Evolutionary conservation across 2,797 vertebrate species (phyloP).

Genomic region (Spheniscus humboldti): DNA sequence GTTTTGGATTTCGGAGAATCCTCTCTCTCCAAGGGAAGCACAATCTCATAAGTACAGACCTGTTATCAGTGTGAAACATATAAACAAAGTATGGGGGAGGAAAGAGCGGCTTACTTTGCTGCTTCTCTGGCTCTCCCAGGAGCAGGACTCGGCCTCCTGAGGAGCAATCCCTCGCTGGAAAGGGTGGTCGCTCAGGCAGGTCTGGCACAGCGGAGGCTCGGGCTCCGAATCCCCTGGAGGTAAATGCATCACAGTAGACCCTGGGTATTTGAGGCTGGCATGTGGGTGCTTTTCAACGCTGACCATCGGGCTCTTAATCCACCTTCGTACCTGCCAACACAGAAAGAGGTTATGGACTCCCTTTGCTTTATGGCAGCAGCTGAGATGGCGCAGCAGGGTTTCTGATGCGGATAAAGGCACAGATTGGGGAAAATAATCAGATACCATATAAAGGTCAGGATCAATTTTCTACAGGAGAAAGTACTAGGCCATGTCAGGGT

Average conservation of each 20-base stretch:
- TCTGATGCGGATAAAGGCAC: neutral
- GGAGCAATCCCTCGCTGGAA: conserved; percentile 60
- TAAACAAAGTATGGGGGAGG: neutral
- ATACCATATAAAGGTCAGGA: neutral
- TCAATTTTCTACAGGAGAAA: neutral
- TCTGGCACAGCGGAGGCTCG: conserved; percentile 69
- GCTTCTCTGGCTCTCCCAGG: conserved; percentile 70
- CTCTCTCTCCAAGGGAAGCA: neutral
- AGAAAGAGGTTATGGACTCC: neutral
- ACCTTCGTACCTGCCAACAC: conserved; percentile 85
- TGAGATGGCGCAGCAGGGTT: neutral
- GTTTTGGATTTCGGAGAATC: neutral
- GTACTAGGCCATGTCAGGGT: neutral
- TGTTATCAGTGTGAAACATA: neutral
- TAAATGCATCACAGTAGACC: conserved; percentile 73
- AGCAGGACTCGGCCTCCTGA: conserved; percentile 66
- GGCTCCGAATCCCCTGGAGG: conserved; percentile 80
- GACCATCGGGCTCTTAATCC: conserved; percentile 92
- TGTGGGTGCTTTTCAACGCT: conserved; percentile 85
- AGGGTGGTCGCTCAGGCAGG: conserved; percentile 67
- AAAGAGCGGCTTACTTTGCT: conserved; percentile 70
- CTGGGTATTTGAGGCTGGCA: conserved; percentile 79
- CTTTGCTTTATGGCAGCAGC: neutral
- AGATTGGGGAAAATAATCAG: neutral
- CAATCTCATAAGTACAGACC: neutral